Conservation (phyloP, 92 coral and sea anemone species). For the Parazoanthus atlanticus region DNA sequence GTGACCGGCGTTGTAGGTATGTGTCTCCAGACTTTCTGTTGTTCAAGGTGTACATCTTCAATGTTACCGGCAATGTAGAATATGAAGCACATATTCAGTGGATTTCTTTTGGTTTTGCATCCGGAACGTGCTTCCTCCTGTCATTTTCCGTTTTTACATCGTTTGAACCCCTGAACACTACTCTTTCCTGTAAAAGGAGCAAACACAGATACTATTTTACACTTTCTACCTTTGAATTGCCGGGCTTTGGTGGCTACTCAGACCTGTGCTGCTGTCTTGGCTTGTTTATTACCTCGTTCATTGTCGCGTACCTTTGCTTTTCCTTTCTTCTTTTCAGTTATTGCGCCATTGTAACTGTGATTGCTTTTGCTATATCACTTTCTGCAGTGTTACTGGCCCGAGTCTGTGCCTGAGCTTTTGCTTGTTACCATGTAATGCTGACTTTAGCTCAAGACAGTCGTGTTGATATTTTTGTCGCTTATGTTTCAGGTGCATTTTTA, state of each 20-base stretch:
- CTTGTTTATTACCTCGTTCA: neutral
- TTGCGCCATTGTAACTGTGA: neutral
- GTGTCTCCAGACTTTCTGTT: neutral
- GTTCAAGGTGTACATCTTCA: conserved; percentile 24
- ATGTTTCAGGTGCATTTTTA: conserved; percentile 52
- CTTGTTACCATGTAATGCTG: no score
- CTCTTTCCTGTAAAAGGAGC: neutral
- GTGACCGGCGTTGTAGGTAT: conserved; percentile 20
- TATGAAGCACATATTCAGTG: no score
- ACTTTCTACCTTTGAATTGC: no score
- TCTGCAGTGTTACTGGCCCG: neutral
- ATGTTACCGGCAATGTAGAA: conserved; percentile 35
- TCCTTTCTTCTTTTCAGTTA: neutral
- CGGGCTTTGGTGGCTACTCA: no score
- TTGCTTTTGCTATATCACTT: neutral
- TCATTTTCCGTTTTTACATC: neutral
- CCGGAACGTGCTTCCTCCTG: neutral
- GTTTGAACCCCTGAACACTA: conserved; percentile 4
- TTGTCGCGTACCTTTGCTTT: neutral
- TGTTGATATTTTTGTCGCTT: neutral
- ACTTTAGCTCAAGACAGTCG: neutral
- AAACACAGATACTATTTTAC: no score
- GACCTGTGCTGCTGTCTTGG: neutral
- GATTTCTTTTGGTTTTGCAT: neutral
- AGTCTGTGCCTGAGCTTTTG: neutral